These are phyloP conservation scores for Spodoptera frugiperda DNA, from an alignment of 1,140 invertebrate species.

Conservation along the genomic window DNA sequence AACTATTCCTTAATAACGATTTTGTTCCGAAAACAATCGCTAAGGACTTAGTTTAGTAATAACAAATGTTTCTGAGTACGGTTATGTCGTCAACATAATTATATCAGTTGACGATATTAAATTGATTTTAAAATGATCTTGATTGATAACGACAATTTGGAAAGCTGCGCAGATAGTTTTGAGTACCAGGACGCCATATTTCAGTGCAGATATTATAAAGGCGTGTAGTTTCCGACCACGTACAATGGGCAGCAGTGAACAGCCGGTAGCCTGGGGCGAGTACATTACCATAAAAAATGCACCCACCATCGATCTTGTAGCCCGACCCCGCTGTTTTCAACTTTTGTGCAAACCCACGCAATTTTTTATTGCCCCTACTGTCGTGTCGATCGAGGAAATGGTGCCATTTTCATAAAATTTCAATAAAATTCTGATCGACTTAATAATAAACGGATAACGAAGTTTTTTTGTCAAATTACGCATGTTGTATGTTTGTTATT, in stretches of 20 bases:
- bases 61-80: too few relatives aligned
- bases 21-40: too few relatives aligned
- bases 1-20: too few relatives aligned
- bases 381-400: constrained; percentile 22
- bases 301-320: constrained; percentile 31
- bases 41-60: too few relatives aligned
- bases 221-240: constrained; percentile 8
- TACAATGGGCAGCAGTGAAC: constrained; percentile 33
- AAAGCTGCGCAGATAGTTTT: not conserved
- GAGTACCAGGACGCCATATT: constrained; percentile 12
- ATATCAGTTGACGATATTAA: too few relatives aligned
- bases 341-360: constrained; percentile 34
- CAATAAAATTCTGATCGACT: not conserved
- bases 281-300: constrained; percentile 41
- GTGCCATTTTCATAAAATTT: constrained; percentile 20
- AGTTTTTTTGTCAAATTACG: not conserved
- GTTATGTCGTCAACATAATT: too few relatives aligned
- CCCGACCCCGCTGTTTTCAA: constrained; percentile 22
- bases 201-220: constrained; percentile 7
- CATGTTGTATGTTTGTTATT: too few relatives aligned
- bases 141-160: not conserved
- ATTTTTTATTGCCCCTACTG: constrained; percentile 16
- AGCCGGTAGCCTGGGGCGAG: constrained; percentile 30
- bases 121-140: not conserved
- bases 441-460: not conserved